phyloP scores from a whole-genome alignment of 2,113 vertebrate genomes.

The Plestiodon gilberti region DNA sequence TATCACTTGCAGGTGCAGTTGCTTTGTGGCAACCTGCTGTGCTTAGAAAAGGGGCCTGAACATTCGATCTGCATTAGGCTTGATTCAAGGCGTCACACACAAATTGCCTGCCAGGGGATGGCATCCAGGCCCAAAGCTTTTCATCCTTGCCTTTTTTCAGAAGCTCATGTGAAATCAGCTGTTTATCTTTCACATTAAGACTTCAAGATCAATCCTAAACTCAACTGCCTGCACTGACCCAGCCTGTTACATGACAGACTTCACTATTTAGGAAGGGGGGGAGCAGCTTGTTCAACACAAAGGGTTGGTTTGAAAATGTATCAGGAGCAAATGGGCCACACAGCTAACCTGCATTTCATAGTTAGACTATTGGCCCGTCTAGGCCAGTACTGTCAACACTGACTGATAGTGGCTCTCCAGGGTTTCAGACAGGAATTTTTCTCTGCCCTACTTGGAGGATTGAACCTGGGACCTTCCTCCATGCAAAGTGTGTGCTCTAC shows the following conservation, averaged over 20 bases:
- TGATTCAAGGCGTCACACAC: conserved; percentile 29
- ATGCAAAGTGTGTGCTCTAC: no score
- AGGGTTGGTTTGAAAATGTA: background rate
- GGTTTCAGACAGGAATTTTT: no score
- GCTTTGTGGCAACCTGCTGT: conserved; percentile 53
- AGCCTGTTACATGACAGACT: background rate
- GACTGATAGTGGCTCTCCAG: no score
- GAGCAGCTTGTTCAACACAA: no score
- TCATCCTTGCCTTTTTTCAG: conserved; percentile 27
- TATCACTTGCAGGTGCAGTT: conserved; percentile 69
- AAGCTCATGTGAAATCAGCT: conserved; percentile 33
- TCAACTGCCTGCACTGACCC: background rate
- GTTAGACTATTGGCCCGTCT: no score
- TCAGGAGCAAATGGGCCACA: background rate
- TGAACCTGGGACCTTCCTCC: no score
- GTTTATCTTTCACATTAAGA: conserved; percentile 2
- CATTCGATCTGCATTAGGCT: conserved; percentile 51
- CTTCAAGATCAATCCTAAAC: background rate
- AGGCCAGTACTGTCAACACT: no score
- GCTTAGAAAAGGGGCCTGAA: conserved; percentile 31
- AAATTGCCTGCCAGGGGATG: conserved; percentile 30
- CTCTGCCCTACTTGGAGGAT: no score
- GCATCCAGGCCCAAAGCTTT: conserved; percentile 27
- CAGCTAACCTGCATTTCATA: background rate
- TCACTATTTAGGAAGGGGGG: background rate